phyloP scores from a whole-genome alignment of 2,113 vertebrate species.

The Bambusicola thoracicus region DNA sequence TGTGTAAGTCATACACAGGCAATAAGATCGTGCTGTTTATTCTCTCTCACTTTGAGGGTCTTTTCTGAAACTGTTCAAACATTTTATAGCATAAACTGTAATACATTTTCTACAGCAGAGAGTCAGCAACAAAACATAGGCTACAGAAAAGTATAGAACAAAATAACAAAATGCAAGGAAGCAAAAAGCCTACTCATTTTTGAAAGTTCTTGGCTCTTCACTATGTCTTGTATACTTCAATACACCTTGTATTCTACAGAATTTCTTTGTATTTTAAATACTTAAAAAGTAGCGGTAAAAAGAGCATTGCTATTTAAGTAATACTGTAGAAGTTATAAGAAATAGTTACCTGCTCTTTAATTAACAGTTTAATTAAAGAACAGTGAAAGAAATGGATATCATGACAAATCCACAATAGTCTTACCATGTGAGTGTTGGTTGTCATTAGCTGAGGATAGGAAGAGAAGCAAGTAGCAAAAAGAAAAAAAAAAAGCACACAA shows the following conservation, averaged over 20 bases:
- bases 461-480: slow-evolving; percentile 88
- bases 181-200: background rate
- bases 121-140: slow-evolving; percentile 19
- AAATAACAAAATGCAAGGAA: slow-evolving; percentile 31
- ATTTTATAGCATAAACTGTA: background rate
- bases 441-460: slow-evolving; percentile 96
- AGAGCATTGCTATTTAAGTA: slow-evolving; percentile 19
- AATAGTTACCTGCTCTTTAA: slow-evolving; percentile 67
- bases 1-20: rapidly evolving
- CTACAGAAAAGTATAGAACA: background rate
- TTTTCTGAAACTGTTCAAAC: background rate
- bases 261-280: background rate
- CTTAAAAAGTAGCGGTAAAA: background rate
- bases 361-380: slow-evolving; percentile 70
- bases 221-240: background rate
- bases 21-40: background rate
- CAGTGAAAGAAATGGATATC: slow-evolving; percentile 68
- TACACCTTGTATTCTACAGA: background rate
- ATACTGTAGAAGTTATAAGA: slow-evolving; percentile 56
- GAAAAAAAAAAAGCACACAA: slow-evolving; percentile 84
- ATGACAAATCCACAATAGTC: slow-evolving; percentile 80
- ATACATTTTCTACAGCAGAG: background rate
- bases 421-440: slow-evolving; percentile 98
- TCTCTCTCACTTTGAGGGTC: background rate
- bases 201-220: background rate